phyloP scores from a whole-genome alignment of 2,113 vertebrate genomes.

The Electrona antarctica region DNA sequence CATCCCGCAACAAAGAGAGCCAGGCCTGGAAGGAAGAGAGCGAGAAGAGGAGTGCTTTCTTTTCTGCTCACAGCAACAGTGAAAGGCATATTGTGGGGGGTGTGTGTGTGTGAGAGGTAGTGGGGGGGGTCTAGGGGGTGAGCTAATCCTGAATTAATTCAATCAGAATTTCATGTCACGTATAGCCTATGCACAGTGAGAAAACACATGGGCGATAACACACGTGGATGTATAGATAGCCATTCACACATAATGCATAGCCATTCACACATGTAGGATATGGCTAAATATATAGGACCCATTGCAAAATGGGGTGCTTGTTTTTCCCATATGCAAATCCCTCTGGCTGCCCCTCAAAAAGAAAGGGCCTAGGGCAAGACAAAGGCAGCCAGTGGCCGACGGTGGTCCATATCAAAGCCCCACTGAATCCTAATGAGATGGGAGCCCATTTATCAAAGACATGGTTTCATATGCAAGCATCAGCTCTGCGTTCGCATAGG shows the following conservation, averaged over 20 bases:
- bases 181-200: neutral
- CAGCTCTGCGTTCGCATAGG: conserved; percentile 56
- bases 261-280: neutral
- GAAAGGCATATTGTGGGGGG: conserved; percentile 1
- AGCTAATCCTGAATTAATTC: conserved; percentile 47
- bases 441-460: conserved; percentile 68
- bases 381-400: conserved; percentile 70
- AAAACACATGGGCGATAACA: neutral
- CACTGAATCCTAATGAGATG: conserved; percentile 62
- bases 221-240: neutral
- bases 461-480: conserved; percentile 68
- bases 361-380: conserved; percentile 43
- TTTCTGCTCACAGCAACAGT: conserved; percentile 51
- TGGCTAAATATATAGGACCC: neutral
- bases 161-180: conserved; percentile 36
- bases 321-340: conserved; percentile 63
- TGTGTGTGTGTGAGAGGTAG: neutral
- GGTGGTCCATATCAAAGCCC: conserved; percentile 54
- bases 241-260: neutral
- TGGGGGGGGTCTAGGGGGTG: conserved; percentile 6
- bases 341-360: conserved; percentile 24
- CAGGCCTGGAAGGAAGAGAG: conserved; percentile 5
- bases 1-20: conserved; percentile 72
- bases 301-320: conserved; percentile 6
- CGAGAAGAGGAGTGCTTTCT: conserved; percentile 32